phyloP scores from a whole-genome alignment of 2,888 invertebrate species.

The Brenthis hecate region DNA sequence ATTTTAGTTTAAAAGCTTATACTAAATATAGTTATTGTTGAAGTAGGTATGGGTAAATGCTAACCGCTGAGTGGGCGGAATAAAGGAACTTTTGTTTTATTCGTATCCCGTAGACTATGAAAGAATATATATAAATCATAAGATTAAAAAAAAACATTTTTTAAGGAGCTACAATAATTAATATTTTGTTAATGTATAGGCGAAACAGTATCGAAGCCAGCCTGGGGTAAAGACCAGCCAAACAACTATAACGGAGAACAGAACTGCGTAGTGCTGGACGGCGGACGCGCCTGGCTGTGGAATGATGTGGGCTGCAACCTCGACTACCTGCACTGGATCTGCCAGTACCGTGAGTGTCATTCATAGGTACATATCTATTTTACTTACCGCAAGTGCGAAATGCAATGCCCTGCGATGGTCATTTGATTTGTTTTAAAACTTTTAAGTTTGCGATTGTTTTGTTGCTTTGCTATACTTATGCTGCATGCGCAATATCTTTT shows the following conservation, averaged over 20 bases:
- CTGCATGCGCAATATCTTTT: too few species aligned
- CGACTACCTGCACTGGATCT: slow-evolving; percentile 96
- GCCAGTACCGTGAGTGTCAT: slow-evolving; percentile 91
- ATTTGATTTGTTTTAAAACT: neutral
- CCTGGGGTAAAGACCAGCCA: slow-evolving; percentile 97
- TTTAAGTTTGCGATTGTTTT: neutral
- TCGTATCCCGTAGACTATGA: too few species aligned
- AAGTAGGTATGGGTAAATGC: too few species aligned
- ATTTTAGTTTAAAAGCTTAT: too few species aligned
- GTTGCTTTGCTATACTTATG: neutral
- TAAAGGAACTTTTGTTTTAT: too few species aligned
- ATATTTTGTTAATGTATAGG: slow-evolving; percentile 74
- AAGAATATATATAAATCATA: neutral
- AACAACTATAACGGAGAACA: slow-evolving; percentile 98
- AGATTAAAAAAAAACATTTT: neutral
- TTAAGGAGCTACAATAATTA: neutral
- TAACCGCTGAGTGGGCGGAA: too few species aligned
- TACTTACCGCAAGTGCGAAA: slow-evolving; percentile 55
- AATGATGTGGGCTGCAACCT: slow-evolving; percentile 97
- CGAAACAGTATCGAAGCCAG: slow-evolving; percentile 88
- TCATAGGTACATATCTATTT: slow-evolving; percentile 77
- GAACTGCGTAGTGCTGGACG: slow-evolving; percentile 96
- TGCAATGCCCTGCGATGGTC: slow-evolving; percentile 10
- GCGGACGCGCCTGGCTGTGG: slow-evolving; percentile 95
- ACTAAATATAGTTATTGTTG: too few species aligned